phyloP scores from a whole-genome alignment of 2,113 vertebrate genomes.

The Podarcis cretensis region DNA sequence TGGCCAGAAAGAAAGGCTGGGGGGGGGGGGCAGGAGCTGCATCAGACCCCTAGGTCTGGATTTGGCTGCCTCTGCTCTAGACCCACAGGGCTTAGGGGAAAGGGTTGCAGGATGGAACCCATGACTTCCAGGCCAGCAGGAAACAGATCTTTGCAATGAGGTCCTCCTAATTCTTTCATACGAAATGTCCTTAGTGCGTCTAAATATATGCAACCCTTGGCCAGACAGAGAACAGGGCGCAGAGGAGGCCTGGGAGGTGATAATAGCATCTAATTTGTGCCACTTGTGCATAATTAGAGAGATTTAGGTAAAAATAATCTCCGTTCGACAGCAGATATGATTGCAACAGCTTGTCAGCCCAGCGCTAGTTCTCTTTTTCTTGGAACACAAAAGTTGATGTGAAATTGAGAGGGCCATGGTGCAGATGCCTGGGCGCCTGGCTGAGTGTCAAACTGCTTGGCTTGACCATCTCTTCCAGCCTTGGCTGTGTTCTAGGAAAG shows the following conservation, averaged over 20 bases:
- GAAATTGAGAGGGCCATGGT: conserved; percentile 61
- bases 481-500: conserved; percentile 43
- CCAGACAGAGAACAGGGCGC: not conserved
- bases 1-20: too few relatives aligned
- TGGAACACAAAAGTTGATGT: conserved; percentile 50
- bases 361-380: conserved; percentile 49
- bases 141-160: not conserved
- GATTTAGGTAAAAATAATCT: conserved; percentile 15
- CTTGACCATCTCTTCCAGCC: conserved; percentile 39
- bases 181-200: not conserved
- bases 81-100: not conserved
- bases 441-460: conserved; percentile 30
- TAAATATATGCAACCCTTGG: conserved; percentile 18
- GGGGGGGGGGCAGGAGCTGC: too few relatives aligned
- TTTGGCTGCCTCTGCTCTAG: too few relatives aligned
- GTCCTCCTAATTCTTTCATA: not conserved
- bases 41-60: too few relatives aligned
- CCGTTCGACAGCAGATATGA: not conserved
- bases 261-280: conserved; percentile 20
- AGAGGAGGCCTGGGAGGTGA: conserved; percentile 1
- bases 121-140: not conserved
- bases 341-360: conserved; percentile 38
- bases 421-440: conserved; percentile 54
- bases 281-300: conserved; percentile 5
- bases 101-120: not conserved